Conservation (phyloP, 2,888 invertebrate genomes). For the Drosophila lacicola region DNA sequence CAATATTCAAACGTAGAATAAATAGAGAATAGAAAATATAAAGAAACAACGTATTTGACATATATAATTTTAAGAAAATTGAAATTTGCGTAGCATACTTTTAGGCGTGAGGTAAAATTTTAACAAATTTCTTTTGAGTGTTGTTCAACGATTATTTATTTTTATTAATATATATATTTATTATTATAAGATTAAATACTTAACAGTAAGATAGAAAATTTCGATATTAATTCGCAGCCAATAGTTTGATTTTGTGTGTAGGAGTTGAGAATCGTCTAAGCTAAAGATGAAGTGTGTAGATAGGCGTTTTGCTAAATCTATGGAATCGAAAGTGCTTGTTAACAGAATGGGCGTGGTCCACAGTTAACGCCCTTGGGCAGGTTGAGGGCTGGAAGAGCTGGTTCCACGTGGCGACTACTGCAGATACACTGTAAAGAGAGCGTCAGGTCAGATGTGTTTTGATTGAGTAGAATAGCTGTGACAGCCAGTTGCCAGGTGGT, state of each 20-base stretch:
- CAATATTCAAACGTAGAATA: too few species aligned
- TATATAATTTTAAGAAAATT: too few species aligned
- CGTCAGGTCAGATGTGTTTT: slow-evolving; percentile 65
- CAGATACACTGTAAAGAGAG: slow-evolving; percentile 77
- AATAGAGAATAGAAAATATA: too few species aligned
- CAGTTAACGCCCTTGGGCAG: slow-evolving; percentile 54
- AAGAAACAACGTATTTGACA: too few species aligned
- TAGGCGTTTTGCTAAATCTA: slow-evolving; percentile 44
- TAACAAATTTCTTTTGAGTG: neutral
- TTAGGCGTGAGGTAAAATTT: neutral
- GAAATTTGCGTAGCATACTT: slow-evolving; percentile 3
- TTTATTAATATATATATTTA: slow-evolving; percentile 26
- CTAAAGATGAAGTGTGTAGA: slow-evolving; percentile 29
- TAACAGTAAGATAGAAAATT: slow-evolving; percentile 55
- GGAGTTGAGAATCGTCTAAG: slow-evolving; percentile 24
- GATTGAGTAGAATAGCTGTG: slow-evolving; percentile 34
- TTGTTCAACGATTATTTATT: slow-evolving; percentile 69
- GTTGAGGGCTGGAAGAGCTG: slow-evolving; percentile 58
- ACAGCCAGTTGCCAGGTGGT: slow-evolving; percentile 35
- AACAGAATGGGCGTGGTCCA: slow-evolving; percentile 57
- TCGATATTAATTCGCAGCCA: slow-evolving; percentile 43
- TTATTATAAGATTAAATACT: slow-evolving; percentile 67
- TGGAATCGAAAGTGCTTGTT: slow-evolving; percentile 41
- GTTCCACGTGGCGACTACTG: slow-evolving; percentile 68
- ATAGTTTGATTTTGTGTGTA: slow-evolving; percentile 9